Evolutionary conservation across 2,113 vertebrate genomes (phyloP).

Genomic region (Pterophyllum scalare): DNA sequence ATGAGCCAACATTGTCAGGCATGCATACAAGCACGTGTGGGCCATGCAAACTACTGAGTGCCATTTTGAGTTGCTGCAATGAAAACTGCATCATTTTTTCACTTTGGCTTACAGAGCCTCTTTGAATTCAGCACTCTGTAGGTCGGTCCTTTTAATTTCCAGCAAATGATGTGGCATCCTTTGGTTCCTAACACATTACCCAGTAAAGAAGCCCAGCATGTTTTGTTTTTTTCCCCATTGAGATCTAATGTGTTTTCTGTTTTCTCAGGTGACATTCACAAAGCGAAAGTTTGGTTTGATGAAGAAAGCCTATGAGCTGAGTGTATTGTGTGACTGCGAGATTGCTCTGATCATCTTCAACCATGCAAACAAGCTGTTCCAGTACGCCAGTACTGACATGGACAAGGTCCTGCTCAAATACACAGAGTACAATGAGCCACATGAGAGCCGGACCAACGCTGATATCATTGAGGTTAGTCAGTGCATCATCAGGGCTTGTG

Average conservation of each 20-base stretch:
- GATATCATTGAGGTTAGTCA: slow-evolving; percentile 92
- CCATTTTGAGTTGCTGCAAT: too few relatives aligned
- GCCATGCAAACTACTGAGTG: too few relatives aligned
- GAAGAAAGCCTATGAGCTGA: slow-evolving; percentile 96
- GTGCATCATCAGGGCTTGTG: neutral
- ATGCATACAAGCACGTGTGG: too few relatives aligned
- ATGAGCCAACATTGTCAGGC: too few relatives aligned
- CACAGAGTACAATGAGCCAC: slow-evolving; percentile 95
- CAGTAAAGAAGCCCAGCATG: too few relatives aligned
- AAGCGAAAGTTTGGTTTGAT: slow-evolving; percentile 94
- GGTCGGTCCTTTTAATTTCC: too few relatives aligned
- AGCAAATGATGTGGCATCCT: too few relatives aligned
- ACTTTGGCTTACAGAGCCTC: too few relatives aligned
- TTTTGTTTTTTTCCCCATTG: too few relatives aligned
- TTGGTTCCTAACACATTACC: too few relatives aligned
- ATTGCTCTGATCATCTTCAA: slow-evolving; percentile 97
- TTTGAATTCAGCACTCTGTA: too few relatives aligned
- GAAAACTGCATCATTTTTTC: too few relatives aligned
- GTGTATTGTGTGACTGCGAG: slow-evolving; percentile 93
- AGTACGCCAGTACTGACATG: slow-evolving; percentile 97
- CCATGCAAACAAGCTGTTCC: slow-evolving; percentile 96
- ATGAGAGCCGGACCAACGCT: slow-evolving; percentile 93
- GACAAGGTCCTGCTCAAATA: slow-evolving; percentile 97
- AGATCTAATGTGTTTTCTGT: neutral
- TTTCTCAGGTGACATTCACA: slow-evolving; percentile 89